Evolutionary conservation across 2,888 invertebrate genomes (phyloP), one percentile per base, ranked within the genome.

Genomic region (Hermaeophaga mercurialis): DNA sequence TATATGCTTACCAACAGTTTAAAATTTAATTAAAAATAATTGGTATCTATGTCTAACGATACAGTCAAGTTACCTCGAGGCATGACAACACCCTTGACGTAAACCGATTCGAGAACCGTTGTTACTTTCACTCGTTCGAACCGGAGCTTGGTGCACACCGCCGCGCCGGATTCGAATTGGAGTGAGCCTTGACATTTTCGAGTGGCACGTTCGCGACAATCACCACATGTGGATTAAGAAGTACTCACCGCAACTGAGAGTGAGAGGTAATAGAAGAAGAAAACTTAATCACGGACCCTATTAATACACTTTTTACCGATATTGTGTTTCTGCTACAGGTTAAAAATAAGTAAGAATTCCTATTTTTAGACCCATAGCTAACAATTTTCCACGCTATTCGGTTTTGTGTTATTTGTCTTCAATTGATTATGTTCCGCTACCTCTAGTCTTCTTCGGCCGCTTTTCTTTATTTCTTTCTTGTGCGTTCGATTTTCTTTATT

Each of bases 171-270:
- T 68, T 67, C 66, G 28, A 31, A 17, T 44, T 24, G 52, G 4
- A 67, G 63, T 68, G 70, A 48, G 69, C 74, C 74, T 74, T 74
- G 74, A 73, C 74, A 74, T 74, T 74, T 74, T 70, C 62, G 58
- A 62, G 66, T 67, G 69, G 70, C 66, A 66, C 68, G 67, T 68
- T 68, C 68, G 69, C 66, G 71, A 74, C 74, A 74, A 73, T 74
- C 74, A 69, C 73, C 62, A 47, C 56, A 36, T 36, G 17, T 36
- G 31, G 12, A 31, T 9, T 12, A 9, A 5, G 31, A 31, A 31
- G 5, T 31, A 12, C n/a, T n/a, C n/a, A n/a, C n/a, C n/a, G n/a
- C n/a, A n/a, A n/a, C n/a, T n/a, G n/a, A n/a, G n/a, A n/a, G n/a
- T n/a, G n/a, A n/a, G n/a, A 31, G 31, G 31, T 9, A 9, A 2